A percentile compares a stretch with the other conserved stretches of the same genome.
These are phyloP conservation scores for Neostethus bicornis DNA, from an alignment of 2,797 vertebrate genomes.

Conservation along the genomic window DNA sequence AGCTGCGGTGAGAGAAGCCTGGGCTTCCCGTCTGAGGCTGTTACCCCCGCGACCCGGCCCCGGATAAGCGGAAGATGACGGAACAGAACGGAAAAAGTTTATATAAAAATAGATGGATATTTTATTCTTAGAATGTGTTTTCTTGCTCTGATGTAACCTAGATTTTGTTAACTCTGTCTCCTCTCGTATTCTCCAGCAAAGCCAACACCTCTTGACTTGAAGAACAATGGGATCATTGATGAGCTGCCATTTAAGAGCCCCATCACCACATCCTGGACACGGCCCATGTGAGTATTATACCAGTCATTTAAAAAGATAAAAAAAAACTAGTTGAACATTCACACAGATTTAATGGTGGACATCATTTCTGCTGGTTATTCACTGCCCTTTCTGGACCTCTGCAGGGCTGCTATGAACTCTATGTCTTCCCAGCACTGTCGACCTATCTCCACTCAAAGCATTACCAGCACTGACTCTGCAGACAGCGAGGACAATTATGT, in stretches of 20 bases:
- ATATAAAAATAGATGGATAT: too few relatives aligned
- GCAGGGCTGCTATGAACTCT: slow-evolving; percentile 87
- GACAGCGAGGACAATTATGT: slow-evolving; percentile 99
- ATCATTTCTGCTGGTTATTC: slow-evolving; percentile 28
- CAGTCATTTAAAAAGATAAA: slow-evolving; percentile 28
- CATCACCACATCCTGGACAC: slow-evolving; percentile 95
- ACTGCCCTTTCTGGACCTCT: slow-evolving; percentile 32
- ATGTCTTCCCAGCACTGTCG: slow-evolving; percentile 92
- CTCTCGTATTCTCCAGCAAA: slow-evolving; percentile 82
- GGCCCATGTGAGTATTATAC: slow-evolving; percentile 88
- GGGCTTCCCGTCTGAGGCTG: too few relatives aligned
- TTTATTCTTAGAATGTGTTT: neutral
- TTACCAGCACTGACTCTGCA: slow-evolving; percentile 99
- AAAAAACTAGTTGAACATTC: slow-evolving; percentile 8
- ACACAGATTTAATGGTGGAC: slow-evolving; percentile 22
- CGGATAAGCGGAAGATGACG: too few relatives aligned
- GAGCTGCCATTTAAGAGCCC: slow-evolving; percentile 98
- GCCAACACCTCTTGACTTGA: slow-evolving; percentile 92
- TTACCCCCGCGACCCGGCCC: too few relatives aligned
- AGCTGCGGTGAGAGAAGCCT: too few relatives aligned
- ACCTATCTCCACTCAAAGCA: slow-evolving; percentile 97
- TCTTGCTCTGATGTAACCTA: slow-evolving; percentile 15
- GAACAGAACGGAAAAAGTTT: too few relatives aligned
- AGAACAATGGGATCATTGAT: slow-evolving; percentile 93
- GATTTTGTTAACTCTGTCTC: slow-evolving; percentile 34